A percentile compares a stretch with the other conserved stretches of the same genome.
Conservation (phyloP, 2,888 invertebrate species). For the Fragum whitleyi region DNA sequence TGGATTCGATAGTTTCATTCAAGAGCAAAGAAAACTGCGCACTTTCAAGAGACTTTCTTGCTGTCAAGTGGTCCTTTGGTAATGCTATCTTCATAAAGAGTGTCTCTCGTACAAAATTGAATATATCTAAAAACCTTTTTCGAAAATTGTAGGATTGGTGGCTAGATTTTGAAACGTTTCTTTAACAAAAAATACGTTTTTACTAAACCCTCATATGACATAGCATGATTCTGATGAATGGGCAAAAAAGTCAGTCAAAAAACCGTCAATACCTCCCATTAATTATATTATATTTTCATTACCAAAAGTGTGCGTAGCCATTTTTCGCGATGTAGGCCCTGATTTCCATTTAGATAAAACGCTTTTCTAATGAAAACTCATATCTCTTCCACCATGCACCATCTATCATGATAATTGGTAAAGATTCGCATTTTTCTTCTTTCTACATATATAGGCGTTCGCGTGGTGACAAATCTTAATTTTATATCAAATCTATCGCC, state of each 20-base stretch:
- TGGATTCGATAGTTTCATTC: too few relatives aligned
- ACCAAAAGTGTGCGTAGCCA: slow-evolving; percentile 11
- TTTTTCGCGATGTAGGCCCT: slow-evolving; percentile 1
- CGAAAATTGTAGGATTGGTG: too few relatives aligned
- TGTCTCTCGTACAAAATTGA: too few relatives aligned
- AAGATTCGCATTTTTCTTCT: background rate
- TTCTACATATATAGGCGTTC: background rate
- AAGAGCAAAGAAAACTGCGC: too few relatives aligned
- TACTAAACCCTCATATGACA: background rate
- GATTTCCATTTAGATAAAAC: slow-evolving; percentile 20
- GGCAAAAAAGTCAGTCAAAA: background rate
- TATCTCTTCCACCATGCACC: slow-evolving; percentile 3
- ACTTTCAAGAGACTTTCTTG: too few relatives aligned
- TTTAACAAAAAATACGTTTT: too few relatives aligned
- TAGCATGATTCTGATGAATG: background rate
- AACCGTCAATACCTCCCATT: background rate
- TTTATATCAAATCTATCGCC: too few relatives aligned
- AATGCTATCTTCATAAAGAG: too few relatives aligned
- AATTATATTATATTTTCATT: slow-evolving; percentile 7
- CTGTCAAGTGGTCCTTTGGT: too few relatives aligned
- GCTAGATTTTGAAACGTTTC: too few relatives aligned
- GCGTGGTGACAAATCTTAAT: background rate
- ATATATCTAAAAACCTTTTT: too few relatives aligned
- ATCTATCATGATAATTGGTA: background rate
- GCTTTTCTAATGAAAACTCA: slow-evolving; percentile 18